Evolutionary conservation across 1,140 invertebrate species (phyloP).

Genomic region (Batillaria attramentaria): DNA sequence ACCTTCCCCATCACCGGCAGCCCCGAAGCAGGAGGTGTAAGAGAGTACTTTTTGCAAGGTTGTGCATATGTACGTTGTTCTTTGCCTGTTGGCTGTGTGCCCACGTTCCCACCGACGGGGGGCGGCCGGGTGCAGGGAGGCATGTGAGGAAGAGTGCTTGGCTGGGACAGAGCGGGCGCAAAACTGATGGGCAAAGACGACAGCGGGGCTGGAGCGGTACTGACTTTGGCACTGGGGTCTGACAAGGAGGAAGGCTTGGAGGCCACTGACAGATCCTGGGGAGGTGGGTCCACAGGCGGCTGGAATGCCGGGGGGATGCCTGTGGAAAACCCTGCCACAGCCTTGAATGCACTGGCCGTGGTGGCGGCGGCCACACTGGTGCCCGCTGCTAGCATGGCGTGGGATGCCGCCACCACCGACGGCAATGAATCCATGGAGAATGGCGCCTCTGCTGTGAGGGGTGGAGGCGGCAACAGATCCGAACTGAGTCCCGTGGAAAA

Average conservation of each 20-base stretch:
- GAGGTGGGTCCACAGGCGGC: background rate
- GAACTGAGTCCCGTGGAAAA: constrained; percentile 49
- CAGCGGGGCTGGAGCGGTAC: background rate
- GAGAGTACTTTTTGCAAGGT: constrained; percentile 26
- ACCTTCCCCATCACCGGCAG: background rate
- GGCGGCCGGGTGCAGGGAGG: constrained; percentile 61
- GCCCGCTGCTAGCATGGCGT: constrained; percentile 45
- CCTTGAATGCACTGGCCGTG: constrained; percentile 59
- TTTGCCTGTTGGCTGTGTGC: constrained; percentile 22
- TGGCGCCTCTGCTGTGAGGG: constrained; percentile 49
- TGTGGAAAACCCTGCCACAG: constrained; percentile 33
- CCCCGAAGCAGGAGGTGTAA: background rate
- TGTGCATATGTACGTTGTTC: constrained; percentile 30
- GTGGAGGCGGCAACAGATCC: constrained; percentile 59
- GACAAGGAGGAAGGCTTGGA: constrained; percentile 25
- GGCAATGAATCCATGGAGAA: constrained; percentile 54
- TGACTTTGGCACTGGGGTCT: background rate
- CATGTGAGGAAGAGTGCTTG: constrained; percentile 16
- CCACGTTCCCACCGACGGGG: constrained; percentile 61
- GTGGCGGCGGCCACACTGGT: constrained; percentile 31
- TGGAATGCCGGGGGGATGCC: constrained; percentile 28
- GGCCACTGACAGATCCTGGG: background rate
- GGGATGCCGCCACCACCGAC: constrained; percentile 43
- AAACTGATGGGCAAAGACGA: constrained; percentile 21
- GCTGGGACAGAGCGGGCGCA: background rate